Evolutionary conservation across 2,888 invertebrate species (phyloP).

Genomic region (Aelia acuminata): DNA sequence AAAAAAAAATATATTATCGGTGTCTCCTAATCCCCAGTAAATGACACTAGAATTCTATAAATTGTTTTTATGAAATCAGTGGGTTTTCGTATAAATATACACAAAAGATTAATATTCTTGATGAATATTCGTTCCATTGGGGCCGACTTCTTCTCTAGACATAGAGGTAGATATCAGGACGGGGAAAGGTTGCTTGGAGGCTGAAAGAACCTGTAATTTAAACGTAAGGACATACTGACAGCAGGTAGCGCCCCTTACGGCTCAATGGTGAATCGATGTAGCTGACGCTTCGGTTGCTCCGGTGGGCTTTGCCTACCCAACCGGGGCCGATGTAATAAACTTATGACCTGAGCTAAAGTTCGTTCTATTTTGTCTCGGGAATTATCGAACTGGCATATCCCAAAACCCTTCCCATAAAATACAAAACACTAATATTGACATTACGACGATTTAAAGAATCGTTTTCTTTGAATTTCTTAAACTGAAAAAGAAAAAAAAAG

Average conservation of each 20-base stretch:
- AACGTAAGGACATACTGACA: not conserved
- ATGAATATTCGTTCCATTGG: too few species aligned
- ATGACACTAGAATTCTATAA: too few species aligned
- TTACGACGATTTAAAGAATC: not conserved
- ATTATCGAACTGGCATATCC: conserved; percentile 21
- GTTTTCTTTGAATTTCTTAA: too few species aligned
- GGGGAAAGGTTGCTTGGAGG: not conserved
- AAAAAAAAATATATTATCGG: too few species aligned
- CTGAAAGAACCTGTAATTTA: not conserved
- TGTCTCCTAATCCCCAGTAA: too few species aligned
- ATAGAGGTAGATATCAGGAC: not conserved
- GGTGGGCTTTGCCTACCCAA: conserved; percentile 8
- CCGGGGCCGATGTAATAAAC: conserved; percentile 24
- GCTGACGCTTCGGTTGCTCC: not conserved
- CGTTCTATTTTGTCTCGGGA: conserved; percentile 29
- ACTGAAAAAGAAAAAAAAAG: too few species aligned
- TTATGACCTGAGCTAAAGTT: conserved; percentile 45
- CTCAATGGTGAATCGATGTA: not conserved
- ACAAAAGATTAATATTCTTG: too few species aligned
- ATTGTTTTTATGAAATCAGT: too few species aligned
- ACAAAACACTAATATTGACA: not conserved
- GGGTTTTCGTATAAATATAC: too few species aligned
- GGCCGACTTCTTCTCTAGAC: not conserved
- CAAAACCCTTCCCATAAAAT: not conserved
- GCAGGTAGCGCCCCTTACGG: not conserved